Evolutionary conservation across 2,888 invertebrate species (phyloP).

Genomic region (Cotesia congregata): DNA sequence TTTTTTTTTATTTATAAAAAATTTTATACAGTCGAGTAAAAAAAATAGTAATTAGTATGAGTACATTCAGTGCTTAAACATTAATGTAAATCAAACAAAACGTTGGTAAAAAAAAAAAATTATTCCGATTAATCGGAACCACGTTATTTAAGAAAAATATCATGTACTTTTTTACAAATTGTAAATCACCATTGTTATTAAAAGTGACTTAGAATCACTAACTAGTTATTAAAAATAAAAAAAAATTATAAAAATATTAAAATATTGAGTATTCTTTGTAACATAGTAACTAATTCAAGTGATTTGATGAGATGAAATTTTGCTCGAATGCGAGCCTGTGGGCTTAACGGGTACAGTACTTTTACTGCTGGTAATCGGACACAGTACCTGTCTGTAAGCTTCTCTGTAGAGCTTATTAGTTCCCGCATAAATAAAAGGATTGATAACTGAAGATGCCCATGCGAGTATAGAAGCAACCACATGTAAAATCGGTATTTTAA

Average conservation of each 20-base stretch:
- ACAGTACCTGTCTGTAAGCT: constrained; percentile 66
- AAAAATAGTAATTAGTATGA: not conserved
- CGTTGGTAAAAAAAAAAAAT: not conserved
- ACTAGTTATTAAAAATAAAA: not conserved
- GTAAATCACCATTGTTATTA: too few species aligned
- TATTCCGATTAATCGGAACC: not conserved
- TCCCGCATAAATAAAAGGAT: constrained; percentile 91
- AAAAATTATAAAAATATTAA: not conserved
- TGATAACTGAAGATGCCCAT: constrained; percentile 91
- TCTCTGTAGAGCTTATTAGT: constrained; percentile 86
- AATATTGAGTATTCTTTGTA: too few species aligned
- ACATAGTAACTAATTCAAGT: constrained; percentile 46
- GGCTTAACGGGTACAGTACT: constrained; percentile 53
- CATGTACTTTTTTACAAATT: not conserved
- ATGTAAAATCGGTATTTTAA: constrained; percentile 81
- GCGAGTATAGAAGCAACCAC: constrained; percentile 88
- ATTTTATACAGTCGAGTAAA: not conserved
- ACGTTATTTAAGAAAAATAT: not conserved
- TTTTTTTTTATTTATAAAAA: constrained; percentile 5
- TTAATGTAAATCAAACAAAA: not conserved
- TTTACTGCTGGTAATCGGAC: constrained; percentile 54
- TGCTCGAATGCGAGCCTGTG: constrained; percentile 64
- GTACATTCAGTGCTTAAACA: not conserved
- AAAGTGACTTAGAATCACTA: too few species aligned
- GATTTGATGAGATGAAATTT: constrained; percentile 60